These are phyloP conservation scores for Oikopleura dioica DNA, from an alignment of 23 tunicate species.

Conservation along the genomic window DNA sequence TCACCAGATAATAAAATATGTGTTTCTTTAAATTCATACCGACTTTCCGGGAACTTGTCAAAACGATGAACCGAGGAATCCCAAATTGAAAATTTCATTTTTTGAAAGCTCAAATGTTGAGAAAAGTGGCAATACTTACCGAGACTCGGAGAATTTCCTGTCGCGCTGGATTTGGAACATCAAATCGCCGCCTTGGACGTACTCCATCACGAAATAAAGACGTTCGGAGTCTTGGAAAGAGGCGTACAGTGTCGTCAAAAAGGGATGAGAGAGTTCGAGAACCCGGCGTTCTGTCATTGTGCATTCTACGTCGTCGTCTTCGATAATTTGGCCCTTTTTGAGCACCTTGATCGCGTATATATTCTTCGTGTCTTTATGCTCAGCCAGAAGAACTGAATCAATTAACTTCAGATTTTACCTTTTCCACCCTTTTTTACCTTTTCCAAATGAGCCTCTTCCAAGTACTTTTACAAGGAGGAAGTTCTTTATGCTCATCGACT, in stretches of 20 bases:
- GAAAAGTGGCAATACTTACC: too few relatives aligned
- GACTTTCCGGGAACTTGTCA: too few relatives aligned
- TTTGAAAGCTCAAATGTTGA: too few relatives aligned
- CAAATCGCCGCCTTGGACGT: conserved; percentile 84
- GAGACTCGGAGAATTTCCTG: conserved; percentile 49
- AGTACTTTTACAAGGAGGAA: conserved; percentile 61
- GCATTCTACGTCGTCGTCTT: conserved; percentile 91
- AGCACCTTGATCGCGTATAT: conserved; percentile 73
- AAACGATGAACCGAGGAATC: too few relatives aligned
- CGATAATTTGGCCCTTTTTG: conserved; percentile 59
- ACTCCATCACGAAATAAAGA: conserved; percentile 85
- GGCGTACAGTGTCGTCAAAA: not conserved
- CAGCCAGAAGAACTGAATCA: conserved; percentile 62
- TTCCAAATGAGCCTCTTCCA: conserved; percentile 84
- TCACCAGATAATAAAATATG: too few relatives aligned
- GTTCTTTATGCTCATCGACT: conserved; percentile 25
- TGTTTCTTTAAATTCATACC: too few relatives aligned
- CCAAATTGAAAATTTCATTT: too few relatives aligned
- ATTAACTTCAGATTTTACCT: too few relatives aligned
- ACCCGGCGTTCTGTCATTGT: conserved; percentile 57
- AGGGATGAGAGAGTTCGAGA: conserved; percentile 1
- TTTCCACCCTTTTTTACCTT: conserved; percentile 15
- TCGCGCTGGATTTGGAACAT: conserved; percentile 98
- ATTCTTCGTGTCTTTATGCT: conserved; percentile 30
- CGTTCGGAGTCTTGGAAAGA: conserved; percentile 37